Evolutionary conservation across 2,113 vertebrate species (phyloP).

Genomic region (Amblyopsis rosae): DNA sequence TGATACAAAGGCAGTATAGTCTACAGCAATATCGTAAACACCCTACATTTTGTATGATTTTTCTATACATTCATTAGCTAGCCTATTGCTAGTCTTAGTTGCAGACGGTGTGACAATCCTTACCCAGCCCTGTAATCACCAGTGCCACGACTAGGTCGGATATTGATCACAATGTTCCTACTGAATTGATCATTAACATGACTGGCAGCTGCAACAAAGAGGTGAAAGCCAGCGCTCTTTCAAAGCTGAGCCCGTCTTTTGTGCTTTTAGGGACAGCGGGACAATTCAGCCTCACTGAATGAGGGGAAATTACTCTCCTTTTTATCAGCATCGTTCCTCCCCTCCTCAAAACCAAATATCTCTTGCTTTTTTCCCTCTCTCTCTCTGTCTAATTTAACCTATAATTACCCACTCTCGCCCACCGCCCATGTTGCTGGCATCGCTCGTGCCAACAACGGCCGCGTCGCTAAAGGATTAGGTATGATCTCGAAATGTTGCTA

Average conservation of each 20-base stretch:
- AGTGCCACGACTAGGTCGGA: constrained; percentile 58
- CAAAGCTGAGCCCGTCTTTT: constrained; percentile 52
- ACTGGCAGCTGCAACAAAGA: constrained; percentile 73
- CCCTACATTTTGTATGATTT: constrained; percentile 8
- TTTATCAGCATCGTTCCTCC: constrained; percentile 59
- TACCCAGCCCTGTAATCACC: constrained; percentile 58
- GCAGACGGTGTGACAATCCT: constrained; percentile 49
- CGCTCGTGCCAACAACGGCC: constrained; percentile 52
- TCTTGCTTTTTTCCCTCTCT: constrained; percentile 58
- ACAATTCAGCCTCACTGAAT: constrained; percentile 43
- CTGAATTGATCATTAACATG: constrained; percentile 72
- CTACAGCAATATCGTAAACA: not conserved
- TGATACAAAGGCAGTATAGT: too few species aligned
- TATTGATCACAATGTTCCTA: constrained; percentile 72
- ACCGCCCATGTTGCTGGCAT: constrained; percentile 53
- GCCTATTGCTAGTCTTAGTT: constrained; percentile 31
- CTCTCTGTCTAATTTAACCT: constrained; percentile 49
- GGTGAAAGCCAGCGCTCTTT: constrained; percentile 58
- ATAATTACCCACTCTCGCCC: constrained; percentile 46
- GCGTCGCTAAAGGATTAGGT: constrained; percentile 61
- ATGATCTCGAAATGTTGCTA: constrained; percentile 74
- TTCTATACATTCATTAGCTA: constrained; percentile 14
- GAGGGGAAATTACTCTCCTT: constrained; percentile 56
- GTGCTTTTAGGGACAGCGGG: constrained; percentile 57
- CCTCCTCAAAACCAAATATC: constrained; percentile 54